Evolutionary conservation across 2,888 invertebrate species (phyloP).

Genomic region (Lepidochitona cinerea): DNA sequence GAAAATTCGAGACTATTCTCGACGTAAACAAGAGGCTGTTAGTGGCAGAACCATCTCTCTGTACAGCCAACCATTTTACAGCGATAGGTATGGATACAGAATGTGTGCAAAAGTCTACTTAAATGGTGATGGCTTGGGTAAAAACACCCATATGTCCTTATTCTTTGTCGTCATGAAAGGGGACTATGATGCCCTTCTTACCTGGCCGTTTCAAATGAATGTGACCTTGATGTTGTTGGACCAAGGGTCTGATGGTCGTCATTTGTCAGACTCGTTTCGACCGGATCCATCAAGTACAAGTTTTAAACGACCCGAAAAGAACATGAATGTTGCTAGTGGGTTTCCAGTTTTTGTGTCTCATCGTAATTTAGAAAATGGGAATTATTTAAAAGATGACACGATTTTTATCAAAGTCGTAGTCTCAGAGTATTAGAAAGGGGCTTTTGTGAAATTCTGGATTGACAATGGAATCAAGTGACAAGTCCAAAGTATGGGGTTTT

Average conservation of each 20-base stretch:
- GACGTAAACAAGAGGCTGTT: conserved; percentile 57
- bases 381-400: conserved; percentile 53
- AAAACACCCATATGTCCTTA: conserved; percentile 59
- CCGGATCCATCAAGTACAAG: conserved; percentile 63
- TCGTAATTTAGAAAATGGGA: conserved; percentile 42
- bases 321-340: conserved; percentile 67
- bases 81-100: conserved; percentile 62
- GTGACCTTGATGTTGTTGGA: conserved; percentile 63
- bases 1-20: conserved; percentile 60
- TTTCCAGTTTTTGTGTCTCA: conserved; percentile 60
- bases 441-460: too few species aligned
- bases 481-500: too few species aligned
- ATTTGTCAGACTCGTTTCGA: conserved; percentile 60
- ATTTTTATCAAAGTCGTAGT: conserved; percentile 60
- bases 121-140: conserved; percentile 68
- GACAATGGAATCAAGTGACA: too few species aligned
- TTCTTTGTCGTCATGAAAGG: conserved; percentile 68
- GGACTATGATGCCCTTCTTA: conserved; percentile 61
- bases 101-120: conserved; percentile 67
- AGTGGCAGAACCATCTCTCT: conserved; percentile 54
- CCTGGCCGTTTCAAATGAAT: conserved; percentile 64
- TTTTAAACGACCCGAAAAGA: conserved; percentile 54
- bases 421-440: too few species aligned
- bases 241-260: conserved; percentile 45
- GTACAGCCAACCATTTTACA: conserved; percentile 67